phyloP scores from a whole-genome alignment of 2,797 vertebrate genomes.

The Fratercula arctica region DNA sequence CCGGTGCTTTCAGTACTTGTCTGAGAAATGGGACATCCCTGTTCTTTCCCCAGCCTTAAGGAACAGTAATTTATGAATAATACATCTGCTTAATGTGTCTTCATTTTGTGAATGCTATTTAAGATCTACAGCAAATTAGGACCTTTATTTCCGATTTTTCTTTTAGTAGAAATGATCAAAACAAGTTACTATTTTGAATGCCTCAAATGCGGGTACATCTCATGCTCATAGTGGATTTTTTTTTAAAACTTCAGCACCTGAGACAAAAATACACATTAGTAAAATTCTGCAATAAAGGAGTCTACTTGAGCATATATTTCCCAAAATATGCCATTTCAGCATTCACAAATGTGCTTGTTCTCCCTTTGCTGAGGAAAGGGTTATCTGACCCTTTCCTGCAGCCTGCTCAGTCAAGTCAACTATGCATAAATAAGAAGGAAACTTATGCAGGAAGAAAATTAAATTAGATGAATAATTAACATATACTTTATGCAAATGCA shows the following conservation, averaged over 20 bases:
- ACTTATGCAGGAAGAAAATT: slow-evolving; percentile 36
- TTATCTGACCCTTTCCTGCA: slow-evolving; percentile 25
- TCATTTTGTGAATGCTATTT: background rate
- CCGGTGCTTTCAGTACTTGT: background rate
- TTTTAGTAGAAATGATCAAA: background rate
- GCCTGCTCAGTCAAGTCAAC: background rate
- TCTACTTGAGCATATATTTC: background rate
- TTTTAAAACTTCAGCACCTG: background rate
- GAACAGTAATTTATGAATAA: slow-evolving; percentile 17
- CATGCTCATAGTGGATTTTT: background rate
- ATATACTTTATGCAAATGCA: slow-evolving; percentile 4
- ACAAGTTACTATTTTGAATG: background rate
- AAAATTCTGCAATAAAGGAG: background rate
- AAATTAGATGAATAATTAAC: slow-evolving; percentile 49
- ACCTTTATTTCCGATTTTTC: background rate
- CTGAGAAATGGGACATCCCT: background rate
- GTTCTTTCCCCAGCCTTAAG: background rate
- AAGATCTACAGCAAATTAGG: background rate
- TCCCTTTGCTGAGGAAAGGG: background rate
- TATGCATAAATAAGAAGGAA: slow-evolving; percentile 38
- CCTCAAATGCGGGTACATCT: background rate
- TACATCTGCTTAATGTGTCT: background rate
- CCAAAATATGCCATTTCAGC: slow-evolving; percentile 10
- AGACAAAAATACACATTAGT: background rate
- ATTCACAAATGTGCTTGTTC: background rate